Base-by-base conservation (phyloP, 2,888 invertebrate genomes). In the Ypsolopha scabrella region DNA sequence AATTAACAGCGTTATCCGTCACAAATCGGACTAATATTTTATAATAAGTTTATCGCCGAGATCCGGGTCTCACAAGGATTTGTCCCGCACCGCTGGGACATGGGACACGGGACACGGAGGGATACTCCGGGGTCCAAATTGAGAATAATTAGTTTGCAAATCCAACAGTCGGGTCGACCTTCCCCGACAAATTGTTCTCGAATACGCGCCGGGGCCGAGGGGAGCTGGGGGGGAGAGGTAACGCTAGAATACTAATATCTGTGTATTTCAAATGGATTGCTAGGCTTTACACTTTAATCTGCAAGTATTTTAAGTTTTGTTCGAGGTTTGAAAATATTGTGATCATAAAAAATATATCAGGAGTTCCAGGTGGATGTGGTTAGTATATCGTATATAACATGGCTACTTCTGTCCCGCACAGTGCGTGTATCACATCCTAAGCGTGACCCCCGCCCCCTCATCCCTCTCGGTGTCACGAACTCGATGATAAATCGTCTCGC, bases 141-240 rank as follows among this genome's bases (percentile, higher is more conserved):
- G 65, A 60, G 60, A 64, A 63, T 64, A 63, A 64, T 61, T 64
- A 61, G 65, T 64, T 64, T 57, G 58, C 56, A 33, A 39, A 53
- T 51, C 47, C 46, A 35, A 46, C 46, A 35, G 10, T 51, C 51
- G 54, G 52, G 54, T 56, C 57, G 58, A 62, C 60, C 46, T 46
- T 34, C 35, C 7, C 34, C 46, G 46, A 46, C 46, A 46, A 46
- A 46, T 46, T 46, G 35, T 4, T 13, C 6, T n/a, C n/a, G n/a
- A 11, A 24, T 11, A 35, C 46, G 46, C 46, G 35, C 46, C 7
- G 10, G 3, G 34, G 35, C 11, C 39, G 10, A 2, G 11, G n/a
- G 11, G 6, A 9, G 39, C 11, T 6, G 39, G n/a, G 24, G 24
- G 24, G 24, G 24, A 4, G 24, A 4, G 24, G 2, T 24, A 24